phyloP scores from a whole-genome alignment of 2,113 vertebrate genomes.

The Sminthopsis crassicaudata region DNA sequence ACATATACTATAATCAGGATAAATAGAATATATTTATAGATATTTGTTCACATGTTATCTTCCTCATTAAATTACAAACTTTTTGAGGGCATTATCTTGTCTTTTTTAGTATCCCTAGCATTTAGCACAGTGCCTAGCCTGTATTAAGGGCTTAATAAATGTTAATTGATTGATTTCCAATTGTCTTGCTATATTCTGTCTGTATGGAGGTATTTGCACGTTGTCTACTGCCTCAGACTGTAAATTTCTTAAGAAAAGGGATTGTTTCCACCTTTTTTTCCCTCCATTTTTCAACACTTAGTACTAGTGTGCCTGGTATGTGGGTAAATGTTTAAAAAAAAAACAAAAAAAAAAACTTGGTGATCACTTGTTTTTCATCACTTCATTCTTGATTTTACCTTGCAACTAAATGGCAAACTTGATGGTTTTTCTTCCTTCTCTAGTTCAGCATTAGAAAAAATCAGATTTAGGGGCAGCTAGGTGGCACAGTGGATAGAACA shows the following conservation, averaged over 20 bases:
- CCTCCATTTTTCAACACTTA: neutral
- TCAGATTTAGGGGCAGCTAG: too few relatives aligned
- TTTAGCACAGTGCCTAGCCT: too few relatives aligned
- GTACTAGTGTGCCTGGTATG: too few relatives aligned
- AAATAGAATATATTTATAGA: neutral
- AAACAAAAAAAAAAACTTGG: neutral
- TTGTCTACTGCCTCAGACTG: neutral
- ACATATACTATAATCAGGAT: too few relatives aligned
- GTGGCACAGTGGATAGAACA: too few relatives aligned
- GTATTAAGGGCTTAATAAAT: too few relatives aligned
- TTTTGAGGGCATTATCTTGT: neutral
- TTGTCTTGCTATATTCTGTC: too few relatives aligned
- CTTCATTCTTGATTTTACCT: neutral
- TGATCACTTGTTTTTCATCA: neutral
- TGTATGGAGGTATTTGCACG: neutral
- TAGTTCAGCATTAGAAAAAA: neutral
- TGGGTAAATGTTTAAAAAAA: neutral
- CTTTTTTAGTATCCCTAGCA: too few relatives aligned
- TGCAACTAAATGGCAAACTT: neutral
- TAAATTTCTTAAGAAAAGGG: neutral
- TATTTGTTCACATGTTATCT: neutral
- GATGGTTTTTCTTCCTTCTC: too few relatives aligned
- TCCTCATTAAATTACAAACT: neutral
- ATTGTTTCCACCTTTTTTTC: neutral
- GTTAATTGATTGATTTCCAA: too few relatives aligned